Evolutionary conservation across 2,797 vertebrate genomes (phyloP).

Genomic region (Lutjanus argentimaculatus): DNA sequence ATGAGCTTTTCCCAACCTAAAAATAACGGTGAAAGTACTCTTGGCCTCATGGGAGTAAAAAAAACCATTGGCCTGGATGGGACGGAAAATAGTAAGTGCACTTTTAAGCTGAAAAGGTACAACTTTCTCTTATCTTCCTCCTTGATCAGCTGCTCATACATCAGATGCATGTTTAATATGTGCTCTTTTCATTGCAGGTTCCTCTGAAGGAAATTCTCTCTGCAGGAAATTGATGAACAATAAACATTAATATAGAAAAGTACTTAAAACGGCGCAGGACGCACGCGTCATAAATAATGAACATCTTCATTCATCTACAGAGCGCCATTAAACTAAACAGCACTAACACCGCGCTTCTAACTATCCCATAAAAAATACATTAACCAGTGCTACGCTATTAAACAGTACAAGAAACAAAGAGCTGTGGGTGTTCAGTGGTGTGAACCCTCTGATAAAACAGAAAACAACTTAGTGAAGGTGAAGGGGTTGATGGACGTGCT

Average conservation of each 20-base stretch:
- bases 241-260: conserved; percentile 55
- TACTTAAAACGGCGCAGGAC: conserved; percentile 42
- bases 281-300: conserved; percentile 63
- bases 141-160: conserved; percentile 46
- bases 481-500: not conserved
- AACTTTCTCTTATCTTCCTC: conserved; percentile 55
- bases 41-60: conserved; percentile 63
- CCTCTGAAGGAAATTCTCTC: conserved; percentile 1
- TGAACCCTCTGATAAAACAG: conserved; percentile 10
- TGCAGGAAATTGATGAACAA: conserved; percentile 40
- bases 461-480: not conserved
- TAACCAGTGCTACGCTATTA: conserved; percentile 37
- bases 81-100: conserved; percentile 64
- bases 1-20: conserved; percentile 81
- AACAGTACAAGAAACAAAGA: conserved; percentile 37
- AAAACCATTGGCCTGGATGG: conserved; percentile 76
- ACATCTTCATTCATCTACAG: conserved; percentile 49
- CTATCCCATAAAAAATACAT: conserved; percentile 65
- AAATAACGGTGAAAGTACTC: conserved; percentile 79
- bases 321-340: conserved; percentile 53
- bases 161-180: conserved; percentile 49
- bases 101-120: conserved; percentile 69
- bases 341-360: conserved; percentile 40
- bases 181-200: conserved; percentile 11
- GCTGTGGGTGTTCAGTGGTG: not conserved